Base-by-base conservation (phyloP, 2,888 invertebrate genomes). In the Cantharis flavilabris region DNA sequence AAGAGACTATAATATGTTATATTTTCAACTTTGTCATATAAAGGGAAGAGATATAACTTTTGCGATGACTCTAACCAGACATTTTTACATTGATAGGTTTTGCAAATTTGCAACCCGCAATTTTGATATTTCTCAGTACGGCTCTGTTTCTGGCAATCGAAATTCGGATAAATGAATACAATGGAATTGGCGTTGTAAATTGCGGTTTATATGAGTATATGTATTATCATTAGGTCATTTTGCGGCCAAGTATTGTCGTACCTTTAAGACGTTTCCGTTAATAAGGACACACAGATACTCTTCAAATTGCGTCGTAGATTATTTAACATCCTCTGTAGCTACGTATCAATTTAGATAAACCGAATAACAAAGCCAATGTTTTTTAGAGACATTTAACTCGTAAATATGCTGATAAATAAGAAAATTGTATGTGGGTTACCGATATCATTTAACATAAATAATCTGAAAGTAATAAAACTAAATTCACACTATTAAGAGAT, bases 261-360 rank as follows among this genome's bases (percentile, higher is more conserved):
- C 74, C 74, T 74, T 70, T 62, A 18, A 70, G 30, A 62, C 62
- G 16, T 74, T 74, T 74, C 70, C 70, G 70, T 20, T 74, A 10
- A 28, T 3, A 72, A 30, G 20, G 65, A 72, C 67, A 67, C 49
- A 16, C 64, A 65, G 33, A 63, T 28, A 62, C 64, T 69, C 63
- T 63, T 30, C 16, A 70, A 74, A 63, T 62, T 74, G 62, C 74
- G 74, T 74, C 63, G 74, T 64, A 74, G 70, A 62, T 74, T 74
- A 63, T 63, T 70, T 73, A 69, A 69, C 69, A 73, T 73, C 73
- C 62, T 73, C 62, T 69, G 69, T 69, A 73, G 26, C 69, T 64
- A 62, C 69, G 65, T 69, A 73, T 69, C 62, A 73, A 18, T 70
- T 70, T 14, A 73, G 62, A 73, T 73, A 73, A 69, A 62, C 23